Evolutionary conservation across 2,888 invertebrate species (phyloP).

Genomic region (Micoletzkya japonica): DNA sequence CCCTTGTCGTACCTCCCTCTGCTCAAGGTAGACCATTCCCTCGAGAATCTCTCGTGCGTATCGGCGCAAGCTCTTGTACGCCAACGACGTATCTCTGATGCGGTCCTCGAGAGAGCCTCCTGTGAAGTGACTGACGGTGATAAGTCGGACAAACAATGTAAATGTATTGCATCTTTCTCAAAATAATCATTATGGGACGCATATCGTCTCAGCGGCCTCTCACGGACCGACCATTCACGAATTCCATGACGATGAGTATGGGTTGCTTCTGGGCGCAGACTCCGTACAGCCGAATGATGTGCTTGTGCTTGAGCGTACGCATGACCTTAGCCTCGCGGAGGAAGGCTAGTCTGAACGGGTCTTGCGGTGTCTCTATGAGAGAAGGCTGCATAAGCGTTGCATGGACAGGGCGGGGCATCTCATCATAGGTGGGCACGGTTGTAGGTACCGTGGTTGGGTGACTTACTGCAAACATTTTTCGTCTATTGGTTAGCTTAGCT

Average conservation of each 20-base stretch:
- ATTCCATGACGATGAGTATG: slow-evolving; percentile 54
- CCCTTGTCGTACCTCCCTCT: slow-evolving; percentile 32
- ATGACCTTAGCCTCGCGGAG: slow-evolving; percentile 52
- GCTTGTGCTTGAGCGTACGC: slow-evolving; percentile 46
- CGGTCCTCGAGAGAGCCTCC: slow-evolving; percentile 37
- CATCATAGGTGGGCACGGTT: too few species aligned
- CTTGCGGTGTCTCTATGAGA: too few species aligned
- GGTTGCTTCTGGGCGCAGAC: slow-evolving; percentile 49
- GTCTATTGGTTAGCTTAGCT: background rate
- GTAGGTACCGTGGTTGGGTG: too few species aligned
- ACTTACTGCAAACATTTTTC: too few species aligned
- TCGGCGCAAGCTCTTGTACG: slow-evolving; percentile 28
- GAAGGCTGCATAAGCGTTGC: too few species aligned
- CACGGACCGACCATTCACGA: slow-evolving; percentile 34
- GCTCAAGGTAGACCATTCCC: slow-evolving; percentile 51
- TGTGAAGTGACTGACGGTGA: background rate
- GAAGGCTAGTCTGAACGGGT: slow-evolving; percentile 39
- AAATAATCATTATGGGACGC: background rate
- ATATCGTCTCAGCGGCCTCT: too few species aligned
- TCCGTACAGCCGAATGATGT: slow-evolving; percentile 47
- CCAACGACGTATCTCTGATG: slow-evolving; percentile 19
- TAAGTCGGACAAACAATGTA: background rate
- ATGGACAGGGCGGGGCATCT: too few species aligned
- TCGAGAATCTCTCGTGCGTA: slow-evolving; percentile 38
- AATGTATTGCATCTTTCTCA: background rate